Evolutionary conservation across 2,113 vertebrate genomes (phyloP), one percentile per base, ranked within the genome.

Genomic region (Microtus ochrogaster): DNA sequence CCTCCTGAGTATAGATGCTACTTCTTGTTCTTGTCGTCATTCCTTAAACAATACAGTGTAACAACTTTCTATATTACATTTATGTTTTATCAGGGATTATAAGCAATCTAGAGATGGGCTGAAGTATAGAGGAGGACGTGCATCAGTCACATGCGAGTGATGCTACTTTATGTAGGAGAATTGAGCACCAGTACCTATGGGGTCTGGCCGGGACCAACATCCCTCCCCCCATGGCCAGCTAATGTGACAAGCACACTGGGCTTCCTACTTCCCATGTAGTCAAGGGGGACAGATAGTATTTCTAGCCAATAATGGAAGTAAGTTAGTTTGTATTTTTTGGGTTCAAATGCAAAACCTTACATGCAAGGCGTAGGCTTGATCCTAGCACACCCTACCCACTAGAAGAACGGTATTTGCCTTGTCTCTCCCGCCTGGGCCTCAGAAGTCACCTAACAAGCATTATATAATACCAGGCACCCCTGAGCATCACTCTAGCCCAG

Each of bases 291-390:
- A 1, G 33, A 58, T 13, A 58, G 39, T 58, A 44, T 39, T 84
- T 92, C 55, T 55, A 92, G 83, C 41, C 77, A 95, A 77, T 26
- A 49, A 68, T 68, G 85, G 39, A 85, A 65, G 81, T 52, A 85
- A 65, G 81, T 52, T 47, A 36, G 30, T 44, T 88, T 49, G 41
- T 28, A 12, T 26, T 16, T 94, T 79, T 66, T 73, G 26, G 76
- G 52, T 92, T 61, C 77, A 76, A 92, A 94, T 44, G 44, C 58
- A 94, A 90, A 68, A 63, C 28, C 65, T 78, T 24, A 14, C n/a
- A 28, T 2, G 5, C 8, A n/a, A 74, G 66, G 68, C 28, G 39
- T 74, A 52, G 2, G 16, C 22, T 74, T 36, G 30, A 26, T 84
- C 4, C 22, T 1, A 41, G 65, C 1, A 36, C 17, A 39, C 36